Evolutionary conservation across 1,140 invertebrate species (phyloP).

Genomic region (Hylaeus volcanicus): DNA sequence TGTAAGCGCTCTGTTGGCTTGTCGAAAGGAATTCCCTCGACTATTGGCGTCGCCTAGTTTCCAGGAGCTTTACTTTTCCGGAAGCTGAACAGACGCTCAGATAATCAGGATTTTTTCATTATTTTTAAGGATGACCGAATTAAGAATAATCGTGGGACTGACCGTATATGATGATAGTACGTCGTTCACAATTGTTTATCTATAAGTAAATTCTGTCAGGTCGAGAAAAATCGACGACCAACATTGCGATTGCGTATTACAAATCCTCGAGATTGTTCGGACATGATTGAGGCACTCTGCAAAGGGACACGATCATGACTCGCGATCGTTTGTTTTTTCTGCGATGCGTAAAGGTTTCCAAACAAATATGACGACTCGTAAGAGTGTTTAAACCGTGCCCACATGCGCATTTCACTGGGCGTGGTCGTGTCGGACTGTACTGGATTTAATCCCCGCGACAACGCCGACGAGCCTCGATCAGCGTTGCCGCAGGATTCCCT

Average conservation of each 20-base stretch:
- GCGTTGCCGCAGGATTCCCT: conserved; percentile 22
- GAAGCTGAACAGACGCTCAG: not conserved
- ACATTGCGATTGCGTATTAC: no score
- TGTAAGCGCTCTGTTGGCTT: conserved; percentile 20
- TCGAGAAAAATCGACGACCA: no score
- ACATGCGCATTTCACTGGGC: conserved; percentile 51
- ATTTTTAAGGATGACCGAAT: not conserved
- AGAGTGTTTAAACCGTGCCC: conserved; percentile 35
- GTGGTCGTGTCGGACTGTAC: conserved; percentile 30
- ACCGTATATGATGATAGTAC: no score
- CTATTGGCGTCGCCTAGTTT: conserved; percentile 34
- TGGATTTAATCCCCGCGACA: conserved; percentile 45
- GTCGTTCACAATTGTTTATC: no score
- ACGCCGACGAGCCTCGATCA: not conserved
- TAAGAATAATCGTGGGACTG: no score
- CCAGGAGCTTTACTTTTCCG: conserved; percentile 30
- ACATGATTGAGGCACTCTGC: not conserved
- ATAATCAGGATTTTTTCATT: conserved; percentile 14
- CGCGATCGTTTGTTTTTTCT: not conserved
- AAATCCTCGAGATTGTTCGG: not conserved
- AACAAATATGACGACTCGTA: conserved; percentile 22
- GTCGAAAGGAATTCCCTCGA: conserved; percentile 40
- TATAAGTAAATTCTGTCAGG: no score
- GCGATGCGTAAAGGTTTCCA: conserved; percentile 6
- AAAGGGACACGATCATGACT: not conserved